Evolutionary conservation across 2,113 vertebrate species (phyloP), one percentile per base, ranked within the genome.

Genomic region (Abramis brama): DNA sequence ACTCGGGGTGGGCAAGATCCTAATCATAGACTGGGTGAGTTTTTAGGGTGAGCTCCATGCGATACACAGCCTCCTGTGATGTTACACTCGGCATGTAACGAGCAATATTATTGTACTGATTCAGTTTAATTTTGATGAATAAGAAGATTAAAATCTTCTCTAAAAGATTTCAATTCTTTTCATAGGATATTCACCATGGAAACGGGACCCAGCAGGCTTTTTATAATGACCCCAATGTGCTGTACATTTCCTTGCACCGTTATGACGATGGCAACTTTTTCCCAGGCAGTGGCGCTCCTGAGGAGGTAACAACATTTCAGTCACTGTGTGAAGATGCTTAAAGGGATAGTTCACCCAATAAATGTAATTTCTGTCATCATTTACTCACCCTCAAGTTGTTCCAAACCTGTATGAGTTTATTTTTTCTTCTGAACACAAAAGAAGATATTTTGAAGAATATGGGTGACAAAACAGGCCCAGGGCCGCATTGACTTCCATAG

Each of bases 231-330:
- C 95, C 96, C 62, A 94, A 94, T 3, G 95, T 97, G 74, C 94
- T 97, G 39, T 97, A 97, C 84, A 93, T 97, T 89, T 97, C 96
- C 50, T 91, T 97, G 76, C 96, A 97, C 90, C 96, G 96, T 90
- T 97, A 96, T 4, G 96, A 96, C 39, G 95, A 97, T 0, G 96
- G 96, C n/a, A 97, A 97, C 93, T 97, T 97, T 91, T 97, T 97
- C 88, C 96, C 96, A 0, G 96, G 96, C 89, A 97, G 96, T 0
- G 96, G 96, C 2, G 95, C 96, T 59, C 95, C 96, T 7, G 96
- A 96, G 85, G 96, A 97, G 96, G 96, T 96, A 79, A 71, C 62
- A 77, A 30, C 27, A 52, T 78, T 78, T 57, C 17, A 21, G 19
- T 59, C 66, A 55, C 36, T 62, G 6, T 80, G 21, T 11, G 55